Conservation (phyloP, 2,113 vertebrate species). For the Narcine bancroftii region DNA sequence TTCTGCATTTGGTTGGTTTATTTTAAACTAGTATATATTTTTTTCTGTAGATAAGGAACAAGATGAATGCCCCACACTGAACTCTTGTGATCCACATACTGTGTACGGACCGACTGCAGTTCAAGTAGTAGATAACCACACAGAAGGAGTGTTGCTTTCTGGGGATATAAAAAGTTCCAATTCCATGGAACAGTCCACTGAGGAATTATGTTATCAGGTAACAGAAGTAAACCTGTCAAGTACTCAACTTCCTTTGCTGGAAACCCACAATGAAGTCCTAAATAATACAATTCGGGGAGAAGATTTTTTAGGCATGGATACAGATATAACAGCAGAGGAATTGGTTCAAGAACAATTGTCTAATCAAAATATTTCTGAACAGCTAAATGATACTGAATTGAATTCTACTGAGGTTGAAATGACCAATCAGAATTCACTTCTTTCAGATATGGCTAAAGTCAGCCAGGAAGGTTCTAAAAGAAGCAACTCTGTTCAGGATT, state of each 20-base stretch:
- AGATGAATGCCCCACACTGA: neutral
- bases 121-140: slow-evolving; percentile 10
- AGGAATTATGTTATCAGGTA: slow-evolving; percentile 14
- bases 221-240: slow-evolving; percentile 39
- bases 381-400: neutral
- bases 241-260: slow-evolving; percentile 28
- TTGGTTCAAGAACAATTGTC: slow-evolving; percentile 23
- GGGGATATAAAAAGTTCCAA: neutral
- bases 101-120: neutral
- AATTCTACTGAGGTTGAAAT: neutral
- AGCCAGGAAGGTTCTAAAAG: slow-evolving; percentile 32
- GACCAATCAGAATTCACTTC: neutral
- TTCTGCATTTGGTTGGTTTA: neutral
- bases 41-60: neutral
- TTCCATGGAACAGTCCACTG: neutral
- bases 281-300: slow-evolving; percentile 23
- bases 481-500: slow-evolving; percentile 28
- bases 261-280: neutral
- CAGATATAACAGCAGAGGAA: slow-evolving; percentile 41
- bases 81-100: slow-evolving; percentile 3
- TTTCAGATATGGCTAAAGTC: neutral
- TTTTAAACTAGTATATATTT: neutral
- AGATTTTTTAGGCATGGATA: slow-evolving; percentile 21
- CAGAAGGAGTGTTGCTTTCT: slow-evolving; percentile 24
- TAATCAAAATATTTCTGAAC: accelerated